Conservation (phyloP, 1,140 invertebrate genomes). For the Atopsyche davidsoni region DNA sequence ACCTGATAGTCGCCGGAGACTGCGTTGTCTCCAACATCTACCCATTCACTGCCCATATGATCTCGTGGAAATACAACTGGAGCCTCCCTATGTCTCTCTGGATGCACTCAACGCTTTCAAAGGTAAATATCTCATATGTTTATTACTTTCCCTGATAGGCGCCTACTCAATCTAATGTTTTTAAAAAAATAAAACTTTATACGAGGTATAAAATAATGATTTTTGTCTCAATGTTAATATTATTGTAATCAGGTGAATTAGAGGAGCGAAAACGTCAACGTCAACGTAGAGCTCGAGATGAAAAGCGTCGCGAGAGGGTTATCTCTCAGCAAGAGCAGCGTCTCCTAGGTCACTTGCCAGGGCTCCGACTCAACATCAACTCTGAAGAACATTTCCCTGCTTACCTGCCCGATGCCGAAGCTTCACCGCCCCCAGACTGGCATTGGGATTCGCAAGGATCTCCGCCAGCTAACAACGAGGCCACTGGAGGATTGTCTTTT, state of each 20-base stretch:
- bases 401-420: constrained; percentile 42
- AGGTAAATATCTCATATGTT: constrained; percentile 53
- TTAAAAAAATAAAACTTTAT: constrained; percentile 17
- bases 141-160: constrained; percentile 18
- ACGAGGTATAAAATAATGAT: too few relatives aligned
- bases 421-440: constrained; percentile 33
- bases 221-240: constrained; percentile 21
- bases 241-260: constrained; percentile 53
- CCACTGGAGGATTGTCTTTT: constrained; percentile 46
- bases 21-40: constrained; percentile 82
- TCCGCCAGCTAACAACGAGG: constrained; percentile 3
- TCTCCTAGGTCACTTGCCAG: constrained; percentile 57
- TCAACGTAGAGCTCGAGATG: constrained; percentile 58
- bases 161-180: constrained; percentile 25
- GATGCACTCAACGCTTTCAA: constrained; percentile 60
- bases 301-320: constrained; percentile 61
- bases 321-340: constrained; percentile 67
- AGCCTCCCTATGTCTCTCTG: constrained; percentile 62
- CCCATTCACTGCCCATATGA: constrained; percentile 87
- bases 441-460: constrained; percentile 8
- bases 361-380: constrained; percentile 53
- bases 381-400: constrained; percentile 63
- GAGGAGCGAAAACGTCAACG: constrained; percentile 56
- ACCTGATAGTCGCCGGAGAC: constrained; percentile 67
- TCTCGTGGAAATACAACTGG: constrained; percentile 79